Conservation (phyloP, 2,113 vertebrate species). For the Indicator maculatus region DNA sequence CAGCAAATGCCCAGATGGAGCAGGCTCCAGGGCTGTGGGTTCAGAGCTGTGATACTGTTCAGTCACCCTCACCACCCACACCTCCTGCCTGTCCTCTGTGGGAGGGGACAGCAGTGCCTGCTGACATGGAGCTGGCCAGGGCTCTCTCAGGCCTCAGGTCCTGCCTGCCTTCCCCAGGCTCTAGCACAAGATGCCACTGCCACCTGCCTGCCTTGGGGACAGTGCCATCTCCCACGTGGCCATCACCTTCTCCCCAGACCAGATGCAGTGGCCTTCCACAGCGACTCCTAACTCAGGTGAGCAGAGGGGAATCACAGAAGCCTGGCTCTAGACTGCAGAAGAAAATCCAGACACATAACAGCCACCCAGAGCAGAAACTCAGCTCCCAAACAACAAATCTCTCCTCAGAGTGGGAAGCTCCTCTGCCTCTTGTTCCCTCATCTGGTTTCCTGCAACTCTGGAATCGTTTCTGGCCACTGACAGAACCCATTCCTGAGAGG, state of each 20-base stretch:
- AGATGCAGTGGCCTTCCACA: background rate
- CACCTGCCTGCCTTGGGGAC: background rate
- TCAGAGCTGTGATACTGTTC: accelerated
- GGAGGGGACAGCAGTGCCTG: background rate
- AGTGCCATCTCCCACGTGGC: background rate
- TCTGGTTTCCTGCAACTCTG: background rate
- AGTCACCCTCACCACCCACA: background rate
- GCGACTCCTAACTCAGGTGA: background rate
- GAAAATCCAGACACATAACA: background rate
- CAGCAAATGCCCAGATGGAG: background rate
- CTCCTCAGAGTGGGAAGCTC: background rate
- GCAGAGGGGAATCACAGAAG: background rate
- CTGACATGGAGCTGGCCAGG: background rate
- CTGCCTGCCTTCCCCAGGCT: background rate
- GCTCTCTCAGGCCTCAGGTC: background rate
- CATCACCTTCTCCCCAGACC: background rate
- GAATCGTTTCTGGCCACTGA: background rate
- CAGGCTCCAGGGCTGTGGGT: background rate
- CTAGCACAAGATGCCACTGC: background rate
- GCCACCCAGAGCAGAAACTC: background rate
- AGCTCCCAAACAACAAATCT: background rate
- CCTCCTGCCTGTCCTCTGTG: background rate
- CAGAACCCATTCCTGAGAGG: background rate
- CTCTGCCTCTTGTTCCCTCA: background rate
- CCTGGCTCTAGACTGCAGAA: background rate